Evolutionary conservation across 2,113 vertebrate species (phyloP).

Genomic region (Promerops cafer): DNA sequence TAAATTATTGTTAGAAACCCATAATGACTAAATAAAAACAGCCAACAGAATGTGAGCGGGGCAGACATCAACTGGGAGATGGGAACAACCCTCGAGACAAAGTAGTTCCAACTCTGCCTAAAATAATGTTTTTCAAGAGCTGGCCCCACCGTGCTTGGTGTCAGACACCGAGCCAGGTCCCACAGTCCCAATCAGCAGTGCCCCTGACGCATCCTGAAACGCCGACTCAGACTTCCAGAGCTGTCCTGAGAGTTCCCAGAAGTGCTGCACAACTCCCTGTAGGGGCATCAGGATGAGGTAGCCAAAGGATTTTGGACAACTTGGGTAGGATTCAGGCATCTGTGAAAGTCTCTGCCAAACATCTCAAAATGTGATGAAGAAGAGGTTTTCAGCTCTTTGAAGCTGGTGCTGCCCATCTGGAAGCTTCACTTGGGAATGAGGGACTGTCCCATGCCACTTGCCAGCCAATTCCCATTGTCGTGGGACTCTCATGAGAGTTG

Average conservation of each 20-base stretch:
- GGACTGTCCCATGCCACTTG: neutral
- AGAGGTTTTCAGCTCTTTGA: neutral
- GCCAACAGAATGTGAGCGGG: neutral
- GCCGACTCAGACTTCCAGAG: neutral
- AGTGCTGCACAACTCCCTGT: neutral
- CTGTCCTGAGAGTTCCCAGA: neutral
- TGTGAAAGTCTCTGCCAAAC: neutral
- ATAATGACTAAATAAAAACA: neutral
- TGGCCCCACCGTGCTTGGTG: neutral
- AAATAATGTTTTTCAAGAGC: neutral
- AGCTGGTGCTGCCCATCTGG: neutral
- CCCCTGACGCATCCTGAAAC: neutral
- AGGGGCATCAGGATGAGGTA: neutral
- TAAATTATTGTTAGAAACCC: neutral
- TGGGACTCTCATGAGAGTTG: neutral
- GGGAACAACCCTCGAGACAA: neutral
- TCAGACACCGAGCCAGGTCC: neutral
- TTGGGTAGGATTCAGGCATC: neutral
- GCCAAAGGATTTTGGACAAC: neutral
- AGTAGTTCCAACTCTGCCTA: neutral
- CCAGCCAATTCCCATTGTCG: neutral
- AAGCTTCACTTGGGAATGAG: neutral
- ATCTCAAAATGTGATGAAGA: neutral
- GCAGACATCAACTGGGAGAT: neutral
- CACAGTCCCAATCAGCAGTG: accelerated